A percentile compares a stretch with the other conserved stretches of the same genome.
phyloP scores from a whole-genome alignment of 2,888 invertebrate species.

The Pandemis corylana region DNA sequence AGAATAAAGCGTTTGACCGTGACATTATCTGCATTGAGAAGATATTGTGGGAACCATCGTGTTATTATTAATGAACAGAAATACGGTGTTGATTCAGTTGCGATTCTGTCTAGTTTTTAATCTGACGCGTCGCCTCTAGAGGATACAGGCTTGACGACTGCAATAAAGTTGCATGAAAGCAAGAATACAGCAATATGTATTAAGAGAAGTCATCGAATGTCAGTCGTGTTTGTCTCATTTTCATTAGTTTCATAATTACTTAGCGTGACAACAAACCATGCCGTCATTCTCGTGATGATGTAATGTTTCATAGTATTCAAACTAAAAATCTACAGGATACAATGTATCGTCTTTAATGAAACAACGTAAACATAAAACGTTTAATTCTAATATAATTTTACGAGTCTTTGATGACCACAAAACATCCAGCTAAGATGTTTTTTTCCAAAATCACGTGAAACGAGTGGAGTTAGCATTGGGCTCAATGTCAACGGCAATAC shows the following conservation, averaged over 20 bases:
- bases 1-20: conserved; percentile 52
- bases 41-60: conserved; percentile 21
- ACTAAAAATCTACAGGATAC: background rate
- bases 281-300: background rate
- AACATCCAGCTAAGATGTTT: background rate
- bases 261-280: background rate
- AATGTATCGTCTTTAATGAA: background rate
- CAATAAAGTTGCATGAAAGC: background rate
- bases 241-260: background rate
- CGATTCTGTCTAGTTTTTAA: conserved; percentile 1
- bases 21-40: conserved; percentile 57
- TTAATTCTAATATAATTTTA: conserved; percentile 3
- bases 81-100: background rate
- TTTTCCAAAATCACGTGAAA: background rate
- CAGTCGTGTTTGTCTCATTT: background rate
- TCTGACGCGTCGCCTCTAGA: background rate
- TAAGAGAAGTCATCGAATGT: background rate
- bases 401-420: background rate
- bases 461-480: background rate
- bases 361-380: background rate
- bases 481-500: conserved; percentile 18
- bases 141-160: background rate
- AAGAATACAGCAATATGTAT: background rate
- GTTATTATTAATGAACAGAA: background rate
- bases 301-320: background rate